These are phyloP conservation scores for Fringilla coelebs DNA, from an alignment of 2,797 vertebrate genomes.

Conservation along the genomic window DNA sequence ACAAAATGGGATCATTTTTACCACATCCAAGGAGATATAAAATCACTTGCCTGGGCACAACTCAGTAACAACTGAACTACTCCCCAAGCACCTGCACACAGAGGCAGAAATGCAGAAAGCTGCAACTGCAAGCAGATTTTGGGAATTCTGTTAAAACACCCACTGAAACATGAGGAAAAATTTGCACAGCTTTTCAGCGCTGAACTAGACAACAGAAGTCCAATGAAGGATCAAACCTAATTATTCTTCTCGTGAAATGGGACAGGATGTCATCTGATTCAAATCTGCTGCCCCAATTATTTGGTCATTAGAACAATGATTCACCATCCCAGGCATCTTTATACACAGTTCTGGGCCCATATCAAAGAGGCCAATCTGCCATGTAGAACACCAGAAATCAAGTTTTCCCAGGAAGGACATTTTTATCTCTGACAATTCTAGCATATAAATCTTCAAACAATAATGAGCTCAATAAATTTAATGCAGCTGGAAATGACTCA, in stretches of 20 bases:
- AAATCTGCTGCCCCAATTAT: background rate
- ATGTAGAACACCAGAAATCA: background rate
- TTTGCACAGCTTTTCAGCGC: background rate
- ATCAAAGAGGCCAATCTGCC: background rate
- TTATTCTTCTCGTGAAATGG: background rate
- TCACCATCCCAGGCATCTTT: background rate
- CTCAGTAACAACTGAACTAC: background rate
- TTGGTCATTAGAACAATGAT: background rate
- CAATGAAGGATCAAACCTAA: background rate
- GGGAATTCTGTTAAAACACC: background rate
- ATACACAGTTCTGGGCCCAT: background rate
- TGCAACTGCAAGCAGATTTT: background rate
- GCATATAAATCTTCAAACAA: background rate
- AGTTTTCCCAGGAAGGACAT: background rate
- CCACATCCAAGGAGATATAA: background rate
- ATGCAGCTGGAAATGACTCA: background rate
- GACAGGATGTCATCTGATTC: background rate
- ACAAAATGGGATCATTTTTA: background rate
- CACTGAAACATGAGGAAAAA: background rate
- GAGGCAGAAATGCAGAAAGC: background rate
- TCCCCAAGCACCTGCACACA: background rate
- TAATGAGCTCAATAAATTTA: background rate
- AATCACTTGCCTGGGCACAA: background rate
- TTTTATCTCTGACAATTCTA: background rate
- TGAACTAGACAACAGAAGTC: background rate